Evolutionary conservation across 2,888 invertebrate species (phyloP), one percentile per base, ranked within the genome.

Genomic region (Dolichomitus sp.): DNA sequence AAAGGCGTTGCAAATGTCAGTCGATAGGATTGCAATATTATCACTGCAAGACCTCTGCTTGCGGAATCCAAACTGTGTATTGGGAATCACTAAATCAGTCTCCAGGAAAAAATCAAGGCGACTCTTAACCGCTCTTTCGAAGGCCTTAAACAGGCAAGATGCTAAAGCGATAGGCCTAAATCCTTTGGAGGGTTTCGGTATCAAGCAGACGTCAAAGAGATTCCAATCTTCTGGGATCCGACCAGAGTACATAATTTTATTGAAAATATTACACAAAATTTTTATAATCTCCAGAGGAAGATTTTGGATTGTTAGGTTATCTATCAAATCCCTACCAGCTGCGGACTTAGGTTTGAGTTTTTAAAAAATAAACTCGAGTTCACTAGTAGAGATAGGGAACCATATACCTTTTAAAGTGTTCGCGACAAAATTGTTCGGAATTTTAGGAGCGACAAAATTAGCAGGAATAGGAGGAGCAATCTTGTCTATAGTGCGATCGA

Each of bases 31-130:
- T 0, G 63, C 68, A 0, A 83, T 37, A 23, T 80, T 80, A 48
- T 83, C 80, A 9, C 7, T 5, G 7, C 76, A 80, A 7, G 84
- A 84, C 5, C 61, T 61, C 1, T 9, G 14, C 23, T 72, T 78
- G 9, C 84, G 57, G 19, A 85, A 83, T 0, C 79, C 76, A 11
- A 42, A 78, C 12, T 83, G 81, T 0, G 45, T 14, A 0, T 33
- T 27, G 0, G 78, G 68, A 0, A 83, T 30, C 6, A 42, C 42
- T 0, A 42, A 12, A 12, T 42, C 42, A 4, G 66, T 72, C 52
- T 80, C 80, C 1, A 80, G 12, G 2, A 50, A 77, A 42, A 63
- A 81, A n/a, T 77, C 81, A 0, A 81, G 48, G 27, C 72, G 40
- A 12, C 37, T 77, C 48, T 66, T 57, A 12, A 81, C 40, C 2